Percentiles rank a stretch among this genome's conserved stretches.
Evolutionary conservation across 2,888 invertebrate genomes (phyloP).

Genomic region (Lissocephala sabroskyi): DNA sequence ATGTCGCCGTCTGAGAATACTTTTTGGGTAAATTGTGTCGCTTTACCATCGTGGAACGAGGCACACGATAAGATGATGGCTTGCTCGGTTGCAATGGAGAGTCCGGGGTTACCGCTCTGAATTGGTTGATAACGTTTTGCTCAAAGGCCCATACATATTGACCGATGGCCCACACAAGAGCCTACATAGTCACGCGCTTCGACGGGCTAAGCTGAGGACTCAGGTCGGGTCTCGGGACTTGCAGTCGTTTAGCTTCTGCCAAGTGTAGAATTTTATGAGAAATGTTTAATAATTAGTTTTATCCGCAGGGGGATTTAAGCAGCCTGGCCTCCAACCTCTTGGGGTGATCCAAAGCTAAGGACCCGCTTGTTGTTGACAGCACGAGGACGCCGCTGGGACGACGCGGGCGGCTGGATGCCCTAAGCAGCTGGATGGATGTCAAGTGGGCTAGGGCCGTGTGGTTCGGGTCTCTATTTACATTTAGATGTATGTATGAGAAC

Average conservation of each 20-base stretch:
- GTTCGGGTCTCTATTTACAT: conserved; percentile 1
- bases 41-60: no score
- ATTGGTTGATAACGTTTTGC: no score
- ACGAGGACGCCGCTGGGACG: conserved; percentile 25
- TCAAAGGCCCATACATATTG: no score
- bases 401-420: conserved; percentile 2
- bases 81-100: no score
- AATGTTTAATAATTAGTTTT: conserved; percentile 66
- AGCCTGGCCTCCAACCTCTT: conserved; percentile 4
- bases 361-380: conserved; percentile 41
- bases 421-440: conserved; percentile 12
- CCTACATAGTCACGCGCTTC: no score
- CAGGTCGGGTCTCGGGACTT: conserved; percentile 2
- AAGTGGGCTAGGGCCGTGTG: no score
- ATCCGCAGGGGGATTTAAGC: conserved; percentile 58
- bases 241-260: conserved; percentile 50
- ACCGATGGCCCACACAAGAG: no score
- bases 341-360: conserved; percentile 23
- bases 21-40: no score
- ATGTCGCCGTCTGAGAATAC: no score
- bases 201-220: conserved; percentile 9
- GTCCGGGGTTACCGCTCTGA: no score
- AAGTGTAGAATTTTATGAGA: conserved; percentile 59
- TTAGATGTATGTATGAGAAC: conserved; percentile 3
- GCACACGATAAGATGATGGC: no score